phyloP scores from a whole-genome alignment of 2,888 invertebrate genomes.

The Acanthococcus lagerstroemiae region DNA sequence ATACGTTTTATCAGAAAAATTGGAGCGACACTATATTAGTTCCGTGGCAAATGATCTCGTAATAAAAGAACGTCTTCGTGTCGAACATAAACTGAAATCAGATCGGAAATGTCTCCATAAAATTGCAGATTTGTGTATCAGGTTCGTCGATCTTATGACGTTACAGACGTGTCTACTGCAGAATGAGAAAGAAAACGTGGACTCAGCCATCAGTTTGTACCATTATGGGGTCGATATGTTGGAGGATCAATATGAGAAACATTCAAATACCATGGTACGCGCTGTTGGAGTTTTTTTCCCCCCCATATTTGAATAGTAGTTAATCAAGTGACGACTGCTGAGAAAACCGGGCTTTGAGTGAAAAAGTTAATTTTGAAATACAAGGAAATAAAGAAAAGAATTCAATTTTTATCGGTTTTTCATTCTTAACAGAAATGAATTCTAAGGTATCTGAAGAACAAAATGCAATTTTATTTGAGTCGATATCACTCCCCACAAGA shows the following conservation, averaged over 20 bases:
- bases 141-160: not conserved
- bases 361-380: too few relatives aligned
- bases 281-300: too few relatives aligned
- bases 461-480: too few relatives aligned
- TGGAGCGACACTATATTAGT: not conserved
- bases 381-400: too few relatives aligned
- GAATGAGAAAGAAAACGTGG: not conserved
- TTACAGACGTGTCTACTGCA: not conserved
- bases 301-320: too few relatives aligned
- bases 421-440: too few relatives aligned
- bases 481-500: too few relatives aligned
- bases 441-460: too few relatives aligned
- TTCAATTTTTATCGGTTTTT: too few relatives aligned
- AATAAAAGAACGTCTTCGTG: not conserved
- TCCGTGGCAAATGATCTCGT: not conserved
- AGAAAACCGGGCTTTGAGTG: too few relatives aligned
- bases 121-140: not conserved
- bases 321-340: too few relatives aligned
- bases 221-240: not conserved
- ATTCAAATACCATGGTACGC: too few relatives aligned
- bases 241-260: not conserved
- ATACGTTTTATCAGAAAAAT: not conserved
- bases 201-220: not conserved
- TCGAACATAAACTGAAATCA: not conserved
- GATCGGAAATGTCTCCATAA: not conserved